Base-by-base conservation (phyloP, 2,797 vertebrate genomes). In the Silurus lanzhouensis region DNA sequence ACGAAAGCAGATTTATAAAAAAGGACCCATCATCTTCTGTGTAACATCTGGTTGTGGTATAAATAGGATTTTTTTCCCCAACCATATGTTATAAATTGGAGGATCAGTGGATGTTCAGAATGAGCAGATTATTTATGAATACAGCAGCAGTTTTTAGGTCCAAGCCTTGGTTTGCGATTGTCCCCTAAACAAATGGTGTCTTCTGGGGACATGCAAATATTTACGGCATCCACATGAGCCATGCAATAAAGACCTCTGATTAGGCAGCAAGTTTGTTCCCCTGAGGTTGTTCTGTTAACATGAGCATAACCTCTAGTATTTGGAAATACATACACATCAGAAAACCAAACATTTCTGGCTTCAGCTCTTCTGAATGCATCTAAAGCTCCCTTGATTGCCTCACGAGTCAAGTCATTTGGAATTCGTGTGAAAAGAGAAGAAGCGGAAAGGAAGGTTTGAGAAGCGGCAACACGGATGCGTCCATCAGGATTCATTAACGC, bases 401-500 rank as follows among this genome's bases (percentile, higher is more conserved):
- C 9, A 78, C 10, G 6, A 80, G 60, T 6, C 46, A 77, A 77
- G 55, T 31, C 55, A 12, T 6, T 38, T 63, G 12, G 14, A 63
- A 80, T 38, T 17, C 19, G 7, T 64, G 13, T 15, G 14, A 64
- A 46, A 46, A 79, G 60, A 38, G 27, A 20, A 7, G 25, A 52
- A 52, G 48, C 10, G 48, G 8, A 52, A 52, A 52, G 63, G 44
- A 31, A 55, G 27, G 8, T n/a, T 61, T 44, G 15, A 48, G 38
- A 31, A 83, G 58, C 72, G 6, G 10, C 60, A 44, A 64, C 55
- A 44, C 10, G 20, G 44, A 44, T 83, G 22, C 77, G 22, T 48
- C 74, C 22, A 0, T 82, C 6, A 44, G 19, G 66, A 17, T 20
- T 64, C 20, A 74, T 66, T 85, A 84, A 79, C 57, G 66, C 74